phyloP scores from a whole-genome alignment of 2,797 vertebrate genomes.

The Moxostoma hubbsi region DNA sequence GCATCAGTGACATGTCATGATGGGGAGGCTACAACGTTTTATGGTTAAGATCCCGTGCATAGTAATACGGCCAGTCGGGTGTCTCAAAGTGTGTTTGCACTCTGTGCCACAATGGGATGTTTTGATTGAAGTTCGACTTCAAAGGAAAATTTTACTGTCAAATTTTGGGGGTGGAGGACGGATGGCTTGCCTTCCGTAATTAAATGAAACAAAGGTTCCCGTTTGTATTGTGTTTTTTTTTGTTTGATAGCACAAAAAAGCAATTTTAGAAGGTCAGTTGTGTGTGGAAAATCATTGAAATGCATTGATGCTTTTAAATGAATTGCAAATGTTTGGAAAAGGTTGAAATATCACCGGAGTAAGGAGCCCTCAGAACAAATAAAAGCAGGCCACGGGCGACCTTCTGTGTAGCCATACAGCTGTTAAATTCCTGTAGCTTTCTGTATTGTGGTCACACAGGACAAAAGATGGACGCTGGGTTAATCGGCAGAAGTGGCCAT shows the following conservation, averaged over 20 bases:
- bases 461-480: slow-evolving; percentile 48
- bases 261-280: slow-evolving; percentile 64
- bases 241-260: slow-evolving; percentile 49
- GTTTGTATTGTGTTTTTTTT: slow-evolving; percentile 58
- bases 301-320: slow-evolving; percentile 47
- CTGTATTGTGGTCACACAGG: slow-evolving; percentile 39
- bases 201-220: slow-evolving; percentile 64
- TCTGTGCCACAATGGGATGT: slow-evolving; percentile 52
- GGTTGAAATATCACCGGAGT: slow-evolving; percentile 16
- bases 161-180: slow-evolving; percentile 56
- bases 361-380: background rate
- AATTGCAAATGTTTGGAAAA: slow-evolving; percentile 51
- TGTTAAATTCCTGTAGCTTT: background rate
- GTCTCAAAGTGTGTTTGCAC: slow-evolving; percentile 66
- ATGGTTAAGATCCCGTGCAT: slow-evolving; percentile 8
- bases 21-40: background rate
- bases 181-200: slow-evolving; percentile 66
- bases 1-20: background rate
- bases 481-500: slow-evolving; percentile 58
- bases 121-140: slow-evolving; percentile 71
- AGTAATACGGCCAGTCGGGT: slow-evolving; percentile 41
- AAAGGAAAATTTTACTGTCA: slow-evolving; percentile 73
- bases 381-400: background rate
- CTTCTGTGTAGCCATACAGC: background rate
- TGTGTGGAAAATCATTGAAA: slow-evolving; percentile 46